These are phyloP conservation scores for Mycetomoellerius zeteki DNA, from an alignment of 1,140 invertebrate genomes.

Conservation along the genomic window DNA sequence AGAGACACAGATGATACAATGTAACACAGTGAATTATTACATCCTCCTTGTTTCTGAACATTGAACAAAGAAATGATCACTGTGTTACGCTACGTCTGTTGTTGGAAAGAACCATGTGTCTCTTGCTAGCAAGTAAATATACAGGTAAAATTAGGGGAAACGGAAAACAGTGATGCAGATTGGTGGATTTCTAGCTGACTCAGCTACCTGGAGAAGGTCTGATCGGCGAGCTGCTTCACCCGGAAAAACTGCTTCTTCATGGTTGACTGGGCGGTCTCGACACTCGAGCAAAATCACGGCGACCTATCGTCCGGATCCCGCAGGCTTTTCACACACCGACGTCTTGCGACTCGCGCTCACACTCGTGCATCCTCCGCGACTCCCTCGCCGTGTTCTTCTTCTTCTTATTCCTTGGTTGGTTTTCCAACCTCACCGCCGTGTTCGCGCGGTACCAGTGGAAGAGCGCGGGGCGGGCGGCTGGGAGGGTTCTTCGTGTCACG, in stretches of 20 bases:
- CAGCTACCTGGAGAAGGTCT: conserved; percentile 94
- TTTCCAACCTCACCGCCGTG: too few relatives aligned
- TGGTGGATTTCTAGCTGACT: not conserved
- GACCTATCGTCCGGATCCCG: not conserved
- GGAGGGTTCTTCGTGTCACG: conserved; percentile 56
- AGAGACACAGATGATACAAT: too few relatives aligned
- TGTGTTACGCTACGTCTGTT: too few relatives aligned
- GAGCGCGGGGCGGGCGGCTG: conserved; percentile 12
- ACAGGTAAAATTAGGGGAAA: not conserved
- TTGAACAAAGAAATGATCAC: too few relatives aligned
- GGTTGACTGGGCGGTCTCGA: conserved; percentile 67
- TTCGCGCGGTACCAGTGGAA: not conserved
- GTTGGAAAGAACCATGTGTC: too few relatives aligned
- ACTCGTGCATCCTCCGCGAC: conserved; percentile 7
- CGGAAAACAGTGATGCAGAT: not conserved
- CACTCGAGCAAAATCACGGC: conserved; percentile 42
- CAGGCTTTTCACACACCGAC: not conserved
- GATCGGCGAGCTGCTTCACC: conserved; percentile 95
- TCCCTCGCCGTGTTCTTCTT: conserved; percentile 11
- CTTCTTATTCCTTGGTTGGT: too few relatives aligned
- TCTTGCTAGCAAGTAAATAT: not conserved
- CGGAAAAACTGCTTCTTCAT: conserved; percentile 96
- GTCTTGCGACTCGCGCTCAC: conserved; percentile 13
- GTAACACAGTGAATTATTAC: too few relatives aligned
- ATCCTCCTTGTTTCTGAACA: too few relatives aligned